A percentile compares a stretch with the other conserved stretches of the same genome.
These are phyloP conservation scores for Rhinogobio ventralis DNA, from an alignment of 2,797 vertebrate genomes.

Conservation along the genomic window DNA sequence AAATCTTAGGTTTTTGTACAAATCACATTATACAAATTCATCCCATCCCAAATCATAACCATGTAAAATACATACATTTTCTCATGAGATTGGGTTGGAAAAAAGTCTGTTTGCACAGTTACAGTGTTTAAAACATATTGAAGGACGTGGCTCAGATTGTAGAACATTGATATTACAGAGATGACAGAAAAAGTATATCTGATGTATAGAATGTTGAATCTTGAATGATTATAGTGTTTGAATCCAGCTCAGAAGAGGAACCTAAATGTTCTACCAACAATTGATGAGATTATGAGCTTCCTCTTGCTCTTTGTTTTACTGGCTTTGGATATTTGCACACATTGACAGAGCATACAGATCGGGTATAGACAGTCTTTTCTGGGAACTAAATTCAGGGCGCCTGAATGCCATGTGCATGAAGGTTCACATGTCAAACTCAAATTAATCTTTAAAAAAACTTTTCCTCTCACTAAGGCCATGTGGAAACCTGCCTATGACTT, in stretches of 20 bases:
- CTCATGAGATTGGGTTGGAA: background rate
- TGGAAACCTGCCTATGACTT: conserved; percentile 98
- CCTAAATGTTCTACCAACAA: background rate
- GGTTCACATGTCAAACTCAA: background rate
- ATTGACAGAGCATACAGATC: background rate
- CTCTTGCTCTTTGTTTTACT: background rate
- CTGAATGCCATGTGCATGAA: background rate
- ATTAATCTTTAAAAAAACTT: background rate
- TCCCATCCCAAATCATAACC: background rate
- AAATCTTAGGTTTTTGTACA: background rate
- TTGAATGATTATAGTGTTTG: background rate
- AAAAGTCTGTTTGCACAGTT: background rate
- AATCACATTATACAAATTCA: background rate
- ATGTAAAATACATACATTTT: background rate
- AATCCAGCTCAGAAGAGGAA: conserved; percentile 8
- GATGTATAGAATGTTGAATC: background rate
- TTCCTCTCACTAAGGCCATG: conserved; percentile 84
- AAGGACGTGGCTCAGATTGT: background rate
- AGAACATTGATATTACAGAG: background rate
- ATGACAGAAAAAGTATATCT: background rate
- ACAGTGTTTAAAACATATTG: background rate
- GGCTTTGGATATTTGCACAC: background rate
- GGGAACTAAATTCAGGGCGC: background rate
- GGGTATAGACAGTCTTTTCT: background rate
- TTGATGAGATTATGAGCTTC: background rate